Conservation (phyloP, 2,888 invertebrate species). For the Lysandra bellargus region DNA sequence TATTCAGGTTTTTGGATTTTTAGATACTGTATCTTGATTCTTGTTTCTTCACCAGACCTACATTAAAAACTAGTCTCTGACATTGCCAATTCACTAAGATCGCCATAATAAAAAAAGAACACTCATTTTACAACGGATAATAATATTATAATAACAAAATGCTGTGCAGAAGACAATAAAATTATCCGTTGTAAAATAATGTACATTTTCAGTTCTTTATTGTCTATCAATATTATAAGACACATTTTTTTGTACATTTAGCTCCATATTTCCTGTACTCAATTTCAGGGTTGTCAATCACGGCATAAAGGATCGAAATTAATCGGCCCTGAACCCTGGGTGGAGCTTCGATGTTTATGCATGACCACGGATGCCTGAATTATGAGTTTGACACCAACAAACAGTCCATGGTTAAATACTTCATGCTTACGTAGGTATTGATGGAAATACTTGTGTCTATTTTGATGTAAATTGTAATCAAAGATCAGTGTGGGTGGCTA, state of each 20-base stretch:
- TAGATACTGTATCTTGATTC: too few relatives aligned
- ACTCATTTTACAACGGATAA: too few relatives aligned
- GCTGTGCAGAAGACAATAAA: too few relatives aligned
- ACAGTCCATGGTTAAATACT: slow-evolving; percentile 12
- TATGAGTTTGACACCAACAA: slow-evolving; percentile 26
- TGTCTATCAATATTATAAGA: too few relatives aligned
- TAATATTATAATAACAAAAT: too few relatives aligned
- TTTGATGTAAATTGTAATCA: background rate
- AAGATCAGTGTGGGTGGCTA: background rate
- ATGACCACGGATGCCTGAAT: slow-evolving; percentile 45
- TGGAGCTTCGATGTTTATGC: slow-evolving; percentile 60
- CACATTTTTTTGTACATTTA: background rate
- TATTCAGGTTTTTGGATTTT: too few relatives aligned
- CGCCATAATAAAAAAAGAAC: too few relatives aligned
- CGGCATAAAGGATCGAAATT: slow-evolving; percentile 40
- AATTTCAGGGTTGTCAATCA: slow-evolving; percentile 40
- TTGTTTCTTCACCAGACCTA: too few relatives aligned
- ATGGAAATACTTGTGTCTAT: background rate
- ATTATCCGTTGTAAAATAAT: too few relatives aligned
- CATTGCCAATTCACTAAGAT: too few relatives aligned
- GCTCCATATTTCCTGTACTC: slow-evolving; percentile 30
- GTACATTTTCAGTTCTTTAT: too few relatives aligned
- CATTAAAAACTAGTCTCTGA: too few relatives aligned
- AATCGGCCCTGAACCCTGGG: slow-evolving; percentile 38
- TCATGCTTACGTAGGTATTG: background rate